phyloP scores from a whole-genome alignment of 2,797 vertebrate genomes.

The Sparus aurata region DNA sequence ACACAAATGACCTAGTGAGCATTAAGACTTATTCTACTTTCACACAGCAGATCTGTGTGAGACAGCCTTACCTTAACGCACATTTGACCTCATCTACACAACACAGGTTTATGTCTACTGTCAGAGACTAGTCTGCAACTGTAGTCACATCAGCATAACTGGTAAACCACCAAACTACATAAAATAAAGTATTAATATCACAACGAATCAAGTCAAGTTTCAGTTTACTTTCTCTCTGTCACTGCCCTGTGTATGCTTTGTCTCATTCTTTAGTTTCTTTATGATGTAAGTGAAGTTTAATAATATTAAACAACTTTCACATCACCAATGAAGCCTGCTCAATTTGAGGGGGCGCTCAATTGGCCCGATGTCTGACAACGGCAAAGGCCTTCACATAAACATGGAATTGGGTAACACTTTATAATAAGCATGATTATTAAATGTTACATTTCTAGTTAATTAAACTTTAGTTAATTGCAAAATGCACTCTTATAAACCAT shows the following conservation, averaged over 20 bases:
- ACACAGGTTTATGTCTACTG: slow-evolving; percentile 1
- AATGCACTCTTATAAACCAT: too few relatives aligned
- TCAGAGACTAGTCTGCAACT: not conserved
- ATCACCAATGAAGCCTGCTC: too few relatives aligned
- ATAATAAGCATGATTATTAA: too few relatives aligned
- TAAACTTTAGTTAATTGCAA: too few relatives aligned
- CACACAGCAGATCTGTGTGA: not conserved
- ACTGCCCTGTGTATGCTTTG: too few relatives aligned
- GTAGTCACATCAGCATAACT: not conserved
- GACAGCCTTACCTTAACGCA: not conserved
- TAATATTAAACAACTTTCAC: too few relatives aligned
- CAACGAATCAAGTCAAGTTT: not conserved
- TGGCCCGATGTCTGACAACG: not conserved
- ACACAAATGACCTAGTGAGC: too few relatives aligned
- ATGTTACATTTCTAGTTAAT: too few relatives aligned
- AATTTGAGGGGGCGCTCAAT: too few relatives aligned
- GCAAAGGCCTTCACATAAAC: not conserved
- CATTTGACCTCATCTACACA: not conserved
- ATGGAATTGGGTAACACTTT: too few relatives aligned
- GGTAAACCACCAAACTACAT: not conserved
- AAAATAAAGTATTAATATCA: not conserved
- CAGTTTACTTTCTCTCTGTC: not conserved
- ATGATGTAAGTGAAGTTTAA: too few relatives aligned
- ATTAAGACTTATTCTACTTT: not conserved
- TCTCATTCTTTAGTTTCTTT: too few relatives aligned